Conservation (phyloP, 1,140 invertebrate genomes). For the Drosophila bocki region DNA sequence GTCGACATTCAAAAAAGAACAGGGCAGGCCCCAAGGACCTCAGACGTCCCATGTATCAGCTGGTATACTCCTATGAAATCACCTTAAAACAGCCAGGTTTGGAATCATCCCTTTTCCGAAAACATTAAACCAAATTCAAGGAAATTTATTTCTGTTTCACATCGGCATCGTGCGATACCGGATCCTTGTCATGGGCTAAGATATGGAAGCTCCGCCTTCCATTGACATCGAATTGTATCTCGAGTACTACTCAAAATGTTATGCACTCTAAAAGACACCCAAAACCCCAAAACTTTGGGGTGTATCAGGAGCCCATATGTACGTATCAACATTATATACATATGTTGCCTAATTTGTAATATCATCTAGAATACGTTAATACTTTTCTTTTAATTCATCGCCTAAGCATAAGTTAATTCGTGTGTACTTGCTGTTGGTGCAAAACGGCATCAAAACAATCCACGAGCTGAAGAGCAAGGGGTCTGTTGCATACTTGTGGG, state of each 20-base stretch:
- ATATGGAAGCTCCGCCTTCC: not conserved
- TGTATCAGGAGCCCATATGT: not conserved
- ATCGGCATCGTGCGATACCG: not conserved
- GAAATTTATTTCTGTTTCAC: not conserved
- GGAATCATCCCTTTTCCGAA: not conserved
- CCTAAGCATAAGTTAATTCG: not conserved
- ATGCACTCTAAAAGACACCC: not conserved
- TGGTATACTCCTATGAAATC: not conserved
- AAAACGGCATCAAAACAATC: conserved; percentile 55
- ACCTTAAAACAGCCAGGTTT: not conserved
- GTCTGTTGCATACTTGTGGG: conserved; percentile 28
- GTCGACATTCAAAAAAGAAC: not conserved
- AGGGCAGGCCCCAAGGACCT: not conserved
- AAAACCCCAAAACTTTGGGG: not conserved
- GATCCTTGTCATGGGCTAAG: not conserved
- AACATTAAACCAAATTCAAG: not conserved
- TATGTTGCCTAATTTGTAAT: no score
- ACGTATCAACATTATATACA: no score
- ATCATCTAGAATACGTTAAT: not conserved
- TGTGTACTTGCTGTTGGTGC: conserved; percentile 16
- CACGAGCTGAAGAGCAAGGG: conserved; percentile 16
- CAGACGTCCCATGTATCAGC: not conserved
- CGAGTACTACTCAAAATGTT: not conserved
- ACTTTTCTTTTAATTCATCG: no score
- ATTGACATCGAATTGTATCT: not conserved